phyloP scores from a whole-genome alignment of 2,113 vertebrate genomes.

The Pelvicachromis taeniatus region DNA sequence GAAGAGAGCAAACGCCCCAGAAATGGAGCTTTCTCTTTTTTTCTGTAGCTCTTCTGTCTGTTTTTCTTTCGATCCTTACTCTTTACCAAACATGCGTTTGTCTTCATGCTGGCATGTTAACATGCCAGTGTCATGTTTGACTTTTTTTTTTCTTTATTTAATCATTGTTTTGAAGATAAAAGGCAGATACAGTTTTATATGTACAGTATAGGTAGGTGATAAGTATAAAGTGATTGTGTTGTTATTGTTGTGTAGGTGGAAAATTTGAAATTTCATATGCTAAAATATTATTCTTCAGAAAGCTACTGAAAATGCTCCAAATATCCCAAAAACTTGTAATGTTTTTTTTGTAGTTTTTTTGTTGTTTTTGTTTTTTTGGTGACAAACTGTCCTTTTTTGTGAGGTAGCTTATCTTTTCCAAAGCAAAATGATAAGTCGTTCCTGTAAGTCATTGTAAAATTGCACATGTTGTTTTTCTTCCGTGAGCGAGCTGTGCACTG shows the following conservation, averaged over 20 bases:
- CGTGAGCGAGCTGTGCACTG: background rate
- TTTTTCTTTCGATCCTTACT: background rate
- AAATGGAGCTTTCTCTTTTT: background rate
- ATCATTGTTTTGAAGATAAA: background rate
- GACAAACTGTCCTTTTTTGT: background rate
- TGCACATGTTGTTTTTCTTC: background rate
- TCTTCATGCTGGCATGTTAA: background rate
- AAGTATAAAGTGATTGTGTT: background rate
- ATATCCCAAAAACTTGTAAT: background rate
- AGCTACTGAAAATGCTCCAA: background rate
- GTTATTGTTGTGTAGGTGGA: background rate
- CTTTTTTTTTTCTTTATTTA: background rate
- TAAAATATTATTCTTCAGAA: background rate
- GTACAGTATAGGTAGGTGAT: background rate
- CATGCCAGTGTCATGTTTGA: background rate
- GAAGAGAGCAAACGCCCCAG: background rate
- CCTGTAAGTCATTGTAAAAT: background rate
- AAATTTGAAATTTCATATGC: background rate
- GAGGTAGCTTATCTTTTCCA: background rate
- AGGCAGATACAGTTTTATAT: background rate
- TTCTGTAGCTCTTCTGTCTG: background rate
- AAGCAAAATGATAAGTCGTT: background rate
- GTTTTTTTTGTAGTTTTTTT: background rate
- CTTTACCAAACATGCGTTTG: background rate
- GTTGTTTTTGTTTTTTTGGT: background rate